These are phyloP conservation scores for Falco peregrinus DNA, from an alignment of 2,797 vertebrate species.

Conservation along the genomic window DNA sequence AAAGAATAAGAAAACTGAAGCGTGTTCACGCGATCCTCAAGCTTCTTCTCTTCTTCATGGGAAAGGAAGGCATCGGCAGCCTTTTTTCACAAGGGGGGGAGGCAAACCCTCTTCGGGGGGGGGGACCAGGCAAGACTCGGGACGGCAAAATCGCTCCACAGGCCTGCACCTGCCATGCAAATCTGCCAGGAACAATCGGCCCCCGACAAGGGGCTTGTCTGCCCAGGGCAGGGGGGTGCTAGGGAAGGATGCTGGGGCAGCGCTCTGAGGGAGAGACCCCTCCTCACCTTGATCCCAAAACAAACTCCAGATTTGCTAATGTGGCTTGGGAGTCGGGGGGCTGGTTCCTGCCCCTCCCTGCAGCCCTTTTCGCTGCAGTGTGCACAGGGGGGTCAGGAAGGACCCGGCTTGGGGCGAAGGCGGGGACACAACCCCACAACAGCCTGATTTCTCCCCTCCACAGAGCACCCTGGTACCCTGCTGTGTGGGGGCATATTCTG, in stretches of 20 bases:
- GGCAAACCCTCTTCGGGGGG: background rate
- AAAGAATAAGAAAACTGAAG: constrained; percentile 65
- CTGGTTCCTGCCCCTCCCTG: background rate
- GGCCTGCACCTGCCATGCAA: constrained; percentile 63
- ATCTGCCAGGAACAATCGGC: background rate
- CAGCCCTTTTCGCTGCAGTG: rapidly evolving
- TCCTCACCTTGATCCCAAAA: background rate
- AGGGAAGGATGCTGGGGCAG: background rate
- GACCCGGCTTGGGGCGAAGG: rapidly evolving
- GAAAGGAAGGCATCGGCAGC: constrained; percentile 49
- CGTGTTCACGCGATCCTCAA: constrained; percentile 56
- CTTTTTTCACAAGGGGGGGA: background rate
- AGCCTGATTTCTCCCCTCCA: background rate
- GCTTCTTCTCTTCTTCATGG: constrained; percentile 63
- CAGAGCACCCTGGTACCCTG: background rate
- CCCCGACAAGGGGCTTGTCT: background rate
- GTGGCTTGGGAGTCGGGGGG: background rate
- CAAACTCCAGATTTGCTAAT: background rate
- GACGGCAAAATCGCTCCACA: background rate
- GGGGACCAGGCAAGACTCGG: background rate
- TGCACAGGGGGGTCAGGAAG: rapidly evolving
- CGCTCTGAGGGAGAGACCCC: background rate
- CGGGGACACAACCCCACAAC: rapidly evolving
- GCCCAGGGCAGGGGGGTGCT: background rate
- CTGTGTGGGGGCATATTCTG: rapidly evolving